Base-by-base conservation (phyloP, 1,140 invertebrate species). In the Drosophila prosaltans region DNA sequence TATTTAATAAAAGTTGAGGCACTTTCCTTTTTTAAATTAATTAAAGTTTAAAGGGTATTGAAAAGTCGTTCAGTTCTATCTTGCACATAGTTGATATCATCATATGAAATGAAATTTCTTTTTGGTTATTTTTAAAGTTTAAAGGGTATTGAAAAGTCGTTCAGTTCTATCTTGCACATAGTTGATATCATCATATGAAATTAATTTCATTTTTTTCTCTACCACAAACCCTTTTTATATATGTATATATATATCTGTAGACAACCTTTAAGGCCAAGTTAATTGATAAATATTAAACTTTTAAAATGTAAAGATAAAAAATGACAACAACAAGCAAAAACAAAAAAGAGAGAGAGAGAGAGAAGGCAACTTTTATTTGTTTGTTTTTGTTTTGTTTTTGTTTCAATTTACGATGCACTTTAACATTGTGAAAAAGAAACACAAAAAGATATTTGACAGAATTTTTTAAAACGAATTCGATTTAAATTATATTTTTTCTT, bases 231-330 rank as follows among this genome's bases (percentile, higher is more conserved):
- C 16, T 45, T 36, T 26, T 11, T 40, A 61, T 70, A n/a, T 4
- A 2, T 5, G 1, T 7, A 36, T 36, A 51, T 69, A 69, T 21
- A 9, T 2, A 16, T 16, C 16, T 16, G 16, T 16, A 51, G 45
- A 48, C 24, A 51, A 51, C 45, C 45, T 51, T 9, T 10, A 24
- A 21, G 24, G 36, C 43, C 55, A 11, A 9, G 9, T 32, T 61
- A 70, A 41, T 60, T 70, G n/a, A 54, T 61, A 62, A 55, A 55
- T 28, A 55, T 71, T 73, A 65, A 73, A 26, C 45, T 21, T 51
- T 10, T 32, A 45, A 57, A 40, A 24, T 26, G 30, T 39, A 8
- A 72, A 57, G 63, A 72, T 58, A 51, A 51, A 10, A 16, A 51
- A 51, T 36, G 9, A 21, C 43, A 24, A 10, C n/a, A 48, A 24